Evolutionary conservation across 2,797 vertebrate species (phyloP), one percentile per base, ranked within the genome.

Genomic region (Enteromius argenteus): DNA sequence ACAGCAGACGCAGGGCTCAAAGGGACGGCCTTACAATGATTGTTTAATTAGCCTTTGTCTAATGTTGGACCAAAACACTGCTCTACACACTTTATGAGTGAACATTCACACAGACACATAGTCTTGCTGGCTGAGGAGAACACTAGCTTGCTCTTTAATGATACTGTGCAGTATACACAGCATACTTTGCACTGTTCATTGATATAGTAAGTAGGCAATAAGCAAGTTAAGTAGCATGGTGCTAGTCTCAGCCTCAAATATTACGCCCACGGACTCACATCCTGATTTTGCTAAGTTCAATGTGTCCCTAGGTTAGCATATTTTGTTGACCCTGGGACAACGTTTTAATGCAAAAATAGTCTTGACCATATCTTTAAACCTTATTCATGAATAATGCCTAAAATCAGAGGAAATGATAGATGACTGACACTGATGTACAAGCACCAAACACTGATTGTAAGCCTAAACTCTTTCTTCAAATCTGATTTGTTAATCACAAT

Each of bases 21-120:
- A 87, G 91, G 89, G 87, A 84, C 84, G 90, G 44, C 80, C 37
- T 53, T 80, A 86, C 85, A 88, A 85, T 87, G 93, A 94, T 95
- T 94, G 94, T 95, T 94, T 94, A 95, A 95, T 96, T 95, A 94
- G 93, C 93, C 91, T 94, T 94, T 91, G 89, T 90, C 93, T 91
- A 86, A 90, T 89, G 89, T 68, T 66, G 90, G 92, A 90, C 88
- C 87, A 91, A 93, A 90, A 89, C 79, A 82, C 89, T 14, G 30
- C 44, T 56, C 27, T 11, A 49, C 46, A 83, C 81, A 49, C 75
- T 74, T 37, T 77, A 56, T 69, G 51, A 87, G 85, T 42, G 56
- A 62, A 71, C 80, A 62, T 73, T 74, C 39, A 51, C 53, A 23
- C 49, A 62, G 23, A 58, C 78, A 23, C 67, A 19, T 14, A 39